Evolutionary conservation across 2,888 invertebrate genomes (phyloP), one percentile per base, ranked within the genome.

Genomic region (Unio delphinus): DNA sequence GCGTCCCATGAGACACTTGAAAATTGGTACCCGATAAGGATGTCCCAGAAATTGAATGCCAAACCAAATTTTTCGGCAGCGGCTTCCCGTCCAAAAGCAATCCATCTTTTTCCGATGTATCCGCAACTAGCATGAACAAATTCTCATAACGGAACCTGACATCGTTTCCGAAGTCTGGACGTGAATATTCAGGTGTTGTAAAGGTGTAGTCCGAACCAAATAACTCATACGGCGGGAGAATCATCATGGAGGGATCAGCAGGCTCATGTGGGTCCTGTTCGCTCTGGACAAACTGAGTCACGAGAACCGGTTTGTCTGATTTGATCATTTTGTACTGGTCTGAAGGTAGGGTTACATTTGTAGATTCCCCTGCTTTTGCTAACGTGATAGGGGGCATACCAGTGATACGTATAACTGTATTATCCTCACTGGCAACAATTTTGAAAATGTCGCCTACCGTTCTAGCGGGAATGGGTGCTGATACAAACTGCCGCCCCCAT

Each of bases 401-500:
- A 3, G 76, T 67, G 8, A 74, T 69, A 0, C 67, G 69, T 4
- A 83, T 71, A 0, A 55, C 62, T 11, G 82, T 84, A 30, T 69
- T 64, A 55, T 74, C 75, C 61, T 76, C 77, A 0, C 79, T 75
- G 4, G 82, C 78, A 71, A 78, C 69, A 0, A 87, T 67, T 61
- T 81, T 71, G 67, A 82, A 81, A 28, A 83, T 67, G 67, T 87
- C 86, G 5, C 86, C 86, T 2, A 76, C 76, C 6, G 80, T 79
- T 57, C 85, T 72, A 59, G 76, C 79, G 3, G 86, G 83, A 15
- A 85, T 80, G 20, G 85, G 85, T 4, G 82, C 83, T 8, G 82
- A 81, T 45, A 83, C 73, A 75, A 85, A 87, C 57, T 77, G 67
- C 54, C 75, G 78, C 17, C 87, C 86, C 87, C 87, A 87, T 34